Evolutionary conservation across 2,113 vertebrate genomes (phyloP).

Genomic region (Seriola dumerili): DNA sequence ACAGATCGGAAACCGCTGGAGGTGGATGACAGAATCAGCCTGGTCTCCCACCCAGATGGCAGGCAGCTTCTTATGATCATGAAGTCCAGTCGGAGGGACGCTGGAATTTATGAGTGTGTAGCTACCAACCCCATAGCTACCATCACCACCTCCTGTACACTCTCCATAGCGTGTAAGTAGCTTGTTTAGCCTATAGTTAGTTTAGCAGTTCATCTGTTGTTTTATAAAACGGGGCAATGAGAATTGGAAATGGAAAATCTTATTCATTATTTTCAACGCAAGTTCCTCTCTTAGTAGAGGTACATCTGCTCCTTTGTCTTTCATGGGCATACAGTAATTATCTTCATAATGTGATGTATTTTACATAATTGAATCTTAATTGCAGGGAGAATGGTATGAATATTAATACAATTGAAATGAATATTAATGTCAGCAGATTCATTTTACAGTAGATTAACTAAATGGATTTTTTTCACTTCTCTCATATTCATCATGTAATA

Average conservation of each 20-base stretch:
- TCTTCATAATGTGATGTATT: slow-evolving; percentile 46
- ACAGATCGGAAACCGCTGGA: slow-evolving; percentile 90
- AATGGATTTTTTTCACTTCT: slow-evolving; percentile 33
- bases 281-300: background rate
- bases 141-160: slow-evolving; percentile 90
- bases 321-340: slow-evolving; percentile 35
- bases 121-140: slow-evolving; percentile 90
- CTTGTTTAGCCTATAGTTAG: background rate
- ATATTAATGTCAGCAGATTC: slow-evolving; percentile 47
- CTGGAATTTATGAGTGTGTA: slow-evolving; percentile 92
- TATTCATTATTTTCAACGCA: background rate
- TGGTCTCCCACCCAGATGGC: slow-evolving; percentile 91
- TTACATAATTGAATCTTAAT: slow-evolving; percentile 65
- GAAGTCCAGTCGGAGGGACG: slow-evolving; percentile 86
- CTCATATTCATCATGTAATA: slow-evolving; percentile 34
- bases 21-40: slow-evolving; percentile 82
- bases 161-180: slow-evolving; percentile 92
- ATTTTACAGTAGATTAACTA: slow-evolving; percentile 47
- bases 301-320: slow-evolving; percentile 21
- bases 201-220: background rate
- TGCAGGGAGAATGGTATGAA: slow-evolving; percentile 32
- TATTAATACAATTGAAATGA: slow-evolving; percentile 43
- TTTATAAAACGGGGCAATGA: background rate
- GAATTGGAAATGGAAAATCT: background rate
- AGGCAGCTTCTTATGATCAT: slow-evolving; percentile 91